Evolutionary conservation across 1,140 invertebrate genomes (phyloP).

Genomic region (Anadara kagoshimensis): DNA sequence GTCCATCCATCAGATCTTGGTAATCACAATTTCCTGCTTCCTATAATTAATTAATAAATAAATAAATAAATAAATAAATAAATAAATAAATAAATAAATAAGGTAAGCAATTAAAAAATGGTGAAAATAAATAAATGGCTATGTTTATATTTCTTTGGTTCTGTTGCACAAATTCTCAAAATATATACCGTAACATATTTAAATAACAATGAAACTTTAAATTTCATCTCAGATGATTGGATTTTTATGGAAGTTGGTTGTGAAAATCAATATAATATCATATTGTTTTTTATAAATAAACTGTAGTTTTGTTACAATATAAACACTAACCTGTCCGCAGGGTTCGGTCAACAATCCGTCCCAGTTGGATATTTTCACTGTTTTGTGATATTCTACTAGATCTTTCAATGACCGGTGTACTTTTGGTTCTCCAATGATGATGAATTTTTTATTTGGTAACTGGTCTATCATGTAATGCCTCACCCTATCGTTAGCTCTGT

Average conservation of each 20-base stretch:
- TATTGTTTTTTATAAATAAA: too few relatives aligned
- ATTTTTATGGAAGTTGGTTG: too few relatives aligned
- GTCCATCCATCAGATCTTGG: constrained; percentile 58
- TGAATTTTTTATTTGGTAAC: constrained; percentile 69
- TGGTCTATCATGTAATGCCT: constrained; percentile 74
- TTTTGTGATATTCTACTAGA: constrained; percentile 69
- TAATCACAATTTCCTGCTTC: constrained; percentile 66
- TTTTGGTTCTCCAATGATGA: constrained; percentile 70
- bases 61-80: too few relatives aligned
- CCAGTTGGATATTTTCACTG: constrained; percentile 71
- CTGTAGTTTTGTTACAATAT: not conserved
- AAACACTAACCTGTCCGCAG: constrained; percentile 66
- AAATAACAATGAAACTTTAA: too few relatives aligned
- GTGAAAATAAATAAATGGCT: too few relatives aligned
- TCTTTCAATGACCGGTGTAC: constrained; percentile 67
- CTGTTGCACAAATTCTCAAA: too few relatives aligned
- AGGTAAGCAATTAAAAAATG: too few relatives aligned
- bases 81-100: too few relatives aligned
- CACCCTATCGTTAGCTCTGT: constrained; percentile 64
- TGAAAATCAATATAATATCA: too few relatives aligned
- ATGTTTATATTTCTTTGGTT: too few relatives aligned
- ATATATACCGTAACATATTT: too few relatives aligned
- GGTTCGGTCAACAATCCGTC: constrained; percentile 61
- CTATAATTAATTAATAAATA: constrained; percentile 34
- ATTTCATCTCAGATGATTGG: too few relatives aligned